Evolutionary conservation across 2,888 invertebrate genomes (phyloP), one percentile per base, ranked within the genome.

Genomic region (Busseola fusca): DNA sequence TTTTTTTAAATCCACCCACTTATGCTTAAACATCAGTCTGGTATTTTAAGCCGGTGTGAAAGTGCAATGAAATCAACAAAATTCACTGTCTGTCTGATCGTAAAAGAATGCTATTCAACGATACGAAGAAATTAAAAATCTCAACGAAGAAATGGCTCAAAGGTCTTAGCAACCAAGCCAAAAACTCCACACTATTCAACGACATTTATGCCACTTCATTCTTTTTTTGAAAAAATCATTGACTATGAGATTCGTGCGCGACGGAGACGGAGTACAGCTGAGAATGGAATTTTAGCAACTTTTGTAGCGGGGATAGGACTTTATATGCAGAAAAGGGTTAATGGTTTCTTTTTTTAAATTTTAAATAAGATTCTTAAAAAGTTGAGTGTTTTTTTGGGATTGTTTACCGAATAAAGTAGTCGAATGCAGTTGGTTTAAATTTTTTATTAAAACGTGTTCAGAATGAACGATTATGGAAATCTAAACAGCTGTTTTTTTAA

Each of bases 31-130:
- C 56, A 66, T 21, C 52, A 27, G 60, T 64, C 60, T 64, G 62
- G 67, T 40, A 73, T 74, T 83, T 54, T 77, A 77, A 73, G 67
- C 58, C 59, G 54, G 63, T 76, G 74, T 76, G 78, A 84, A 84
- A 86, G 76, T 82, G 71, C 66, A 74, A 76, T 78, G 80, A 78
- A 81, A 79, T 69, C 48, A 60, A 69, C 57, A 62, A 73, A 76
- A 76, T 34, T 68, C 45, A 57, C 48, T 42, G 60, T 64, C 74
- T 59, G 50, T 60, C 48, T 57, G 30, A 57, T 76, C 27, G 64
- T 67, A 42, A 67, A 67, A 42, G 16, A 81, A 72, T 75, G 60
- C 14, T n/a, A 74, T 67, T 79, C n/a, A n/a, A n/a, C n/a, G n/a
- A n/a, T n/a, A n/a, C n/a, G n/a, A n/a, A n/a, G n/a, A n/a, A n/a